Percentiles rank a stretch among this genome's conserved stretches.
phyloP scores from a whole-genome alignment of 2,888 invertebrate genomes.

The Linnaemya vulpina region DNA sequence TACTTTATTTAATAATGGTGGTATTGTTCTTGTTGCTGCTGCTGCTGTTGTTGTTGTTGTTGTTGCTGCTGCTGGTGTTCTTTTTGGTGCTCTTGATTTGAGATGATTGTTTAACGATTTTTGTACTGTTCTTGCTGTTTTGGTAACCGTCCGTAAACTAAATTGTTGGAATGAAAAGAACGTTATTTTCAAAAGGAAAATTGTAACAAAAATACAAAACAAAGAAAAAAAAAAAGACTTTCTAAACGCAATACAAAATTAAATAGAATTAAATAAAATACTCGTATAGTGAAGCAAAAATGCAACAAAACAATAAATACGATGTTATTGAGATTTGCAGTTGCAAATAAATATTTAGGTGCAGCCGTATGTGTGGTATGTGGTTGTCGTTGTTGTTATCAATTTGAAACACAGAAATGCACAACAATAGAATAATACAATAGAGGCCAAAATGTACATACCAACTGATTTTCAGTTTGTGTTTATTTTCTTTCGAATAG shows the following conservation, averaged over 20 bases:
- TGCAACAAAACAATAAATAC: conserved; percentile 25
- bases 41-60: conserved; percentile 7
- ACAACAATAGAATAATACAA: conserved; percentile 37
- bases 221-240: conserved; percentile 35
- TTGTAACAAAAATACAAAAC: conserved; percentile 12
- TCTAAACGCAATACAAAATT: conserved; percentile 45
- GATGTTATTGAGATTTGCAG: conserved; percentile 40
- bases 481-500: conserved; percentile 7
- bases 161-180: conserved; percentile 61
- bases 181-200: conserved; percentile 67
- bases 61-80: not conserved
- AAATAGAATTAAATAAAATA: conserved; percentile 44
- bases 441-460: conserved; percentile 40
- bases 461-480: conserved; percentile 53
- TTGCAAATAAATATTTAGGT: conserved; percentile 46
- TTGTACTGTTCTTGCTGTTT: conserved; percentile 46
- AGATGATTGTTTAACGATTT: not conserved
- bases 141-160: conserved; percentile 64
- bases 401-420: conserved; percentile 35
- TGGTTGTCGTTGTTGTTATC: conserved; percentile 50
- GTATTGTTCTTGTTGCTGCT: too few species aligned
- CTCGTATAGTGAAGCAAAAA: conserved; percentile 6
- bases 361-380: conserved; percentile 18
- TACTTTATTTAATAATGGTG: conserved; percentile 16
- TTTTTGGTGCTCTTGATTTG: conserved; percentile 6